Percentiles rank a stretch among this genome's conserved stretches.
phyloP scores from a whole-genome alignment of 2,113 vertebrate genomes.

The Chlamydotis undulata region DNA sequence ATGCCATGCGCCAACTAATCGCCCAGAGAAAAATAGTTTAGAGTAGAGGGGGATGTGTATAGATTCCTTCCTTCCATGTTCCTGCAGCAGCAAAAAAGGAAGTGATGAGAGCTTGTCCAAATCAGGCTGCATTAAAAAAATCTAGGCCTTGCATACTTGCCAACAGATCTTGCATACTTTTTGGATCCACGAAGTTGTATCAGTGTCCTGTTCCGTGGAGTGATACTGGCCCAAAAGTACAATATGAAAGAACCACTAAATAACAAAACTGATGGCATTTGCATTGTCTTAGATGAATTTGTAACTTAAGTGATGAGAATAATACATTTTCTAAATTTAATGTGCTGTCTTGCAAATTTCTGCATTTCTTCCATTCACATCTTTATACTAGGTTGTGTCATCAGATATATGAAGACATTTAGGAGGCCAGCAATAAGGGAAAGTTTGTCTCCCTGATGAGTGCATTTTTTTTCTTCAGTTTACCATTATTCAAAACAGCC shows the following conservation, averaged over 20 bases:
- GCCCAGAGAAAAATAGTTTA: neutral
- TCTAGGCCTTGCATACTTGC: accelerated
- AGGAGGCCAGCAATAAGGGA: neutral
- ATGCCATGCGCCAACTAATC: neutral
- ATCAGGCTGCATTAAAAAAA: neutral
- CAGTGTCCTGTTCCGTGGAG: neutral
- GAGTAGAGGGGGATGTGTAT: neutral
- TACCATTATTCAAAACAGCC: neutral
- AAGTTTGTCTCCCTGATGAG: neutral
- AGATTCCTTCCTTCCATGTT: neutral
- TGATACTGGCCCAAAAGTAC: accelerated
- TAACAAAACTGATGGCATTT: neutral
- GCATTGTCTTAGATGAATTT: neutral
- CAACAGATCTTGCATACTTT: neutral
- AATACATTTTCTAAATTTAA: neutral
- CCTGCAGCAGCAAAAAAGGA: neutral
- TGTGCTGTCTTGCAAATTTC: neutral
- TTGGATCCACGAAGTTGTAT: neutral
- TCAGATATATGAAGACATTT: neutral
- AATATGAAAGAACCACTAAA: neutral
- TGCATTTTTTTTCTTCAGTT: neutral
- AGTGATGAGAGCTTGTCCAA: neutral
- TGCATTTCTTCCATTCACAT: neutral
- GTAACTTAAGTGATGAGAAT: neutral
- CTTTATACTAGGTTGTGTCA: neutral